Percentiles rank a stretch among this genome's conserved stretches.
Conservation (phyloP, 2,888 invertebrate genomes). For the Drosophila anomalata region DNA sequence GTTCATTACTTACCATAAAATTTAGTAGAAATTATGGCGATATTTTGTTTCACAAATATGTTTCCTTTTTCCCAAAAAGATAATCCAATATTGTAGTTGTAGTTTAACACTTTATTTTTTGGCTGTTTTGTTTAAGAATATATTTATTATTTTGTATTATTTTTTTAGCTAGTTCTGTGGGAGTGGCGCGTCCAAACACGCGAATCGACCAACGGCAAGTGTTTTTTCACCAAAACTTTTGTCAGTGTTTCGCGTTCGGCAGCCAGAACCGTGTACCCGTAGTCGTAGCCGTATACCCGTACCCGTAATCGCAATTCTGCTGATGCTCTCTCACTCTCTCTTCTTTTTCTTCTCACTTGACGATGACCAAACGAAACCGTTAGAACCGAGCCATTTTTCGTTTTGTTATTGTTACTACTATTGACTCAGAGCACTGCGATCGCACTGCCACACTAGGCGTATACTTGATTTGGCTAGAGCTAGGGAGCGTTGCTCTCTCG, state of each 20-base stretch:
- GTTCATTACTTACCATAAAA: slow-evolving; percentile 59
- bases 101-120: slow-evolving; percentile 35
- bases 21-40: slow-evolving; percentile 37
- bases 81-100: slow-evolving; percentile 37
- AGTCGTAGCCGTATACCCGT: slow-evolving; percentile 39
- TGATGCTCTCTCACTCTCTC: slow-evolving; percentile 11
- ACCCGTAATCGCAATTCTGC: slow-evolving; percentile 40
- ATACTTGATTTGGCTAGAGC: neutral
- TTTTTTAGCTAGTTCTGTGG: slow-evolving; percentile 34
- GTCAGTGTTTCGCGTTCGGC: slow-evolving; percentile 47
- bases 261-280: slow-evolving; percentile 23
- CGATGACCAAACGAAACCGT: slow-evolving; percentile 54
- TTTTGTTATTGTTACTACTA: slow-evolving; percentile 8
- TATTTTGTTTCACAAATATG: slow-evolving; percentile 17
- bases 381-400: slow-evolving; percentile 57
- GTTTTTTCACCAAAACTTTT: slow-evolving; percentile 57
- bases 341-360: slow-evolving; percentile 42
- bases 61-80: neutral
- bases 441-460: slow-evolving; percentile 1
- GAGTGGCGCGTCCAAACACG: slow-evolving; percentile 48
- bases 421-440: neutral
- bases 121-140: neutral
- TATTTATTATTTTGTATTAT: neutral
- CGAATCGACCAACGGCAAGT: slow-evolving; percentile 60
- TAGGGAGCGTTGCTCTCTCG: slow-evolving; percentile 6